Base-by-base conservation (phyloP, 2,113 vertebrate genomes). In the Pituophis catenifer region DNA sequence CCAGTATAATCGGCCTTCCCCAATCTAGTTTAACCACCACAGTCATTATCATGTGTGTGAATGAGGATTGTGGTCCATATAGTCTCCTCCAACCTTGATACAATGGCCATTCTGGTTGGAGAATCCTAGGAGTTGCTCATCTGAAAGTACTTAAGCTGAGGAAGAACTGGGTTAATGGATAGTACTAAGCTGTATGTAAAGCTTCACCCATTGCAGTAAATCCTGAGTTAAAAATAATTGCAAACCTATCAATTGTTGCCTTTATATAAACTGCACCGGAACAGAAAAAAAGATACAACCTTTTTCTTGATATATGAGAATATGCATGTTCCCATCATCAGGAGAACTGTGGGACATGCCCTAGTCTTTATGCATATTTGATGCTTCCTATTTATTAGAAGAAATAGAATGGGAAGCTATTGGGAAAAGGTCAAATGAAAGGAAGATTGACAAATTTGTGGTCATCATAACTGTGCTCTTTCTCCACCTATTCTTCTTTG, bases 401-500 rank as follows among this genome's bases (percentile, higher is more conserved):
- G 55, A 53, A 44, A 8, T 52, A 24, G 59, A 21, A 38, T 93
- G 29, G 55, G 85, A 58, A 8, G 70, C 38, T 75, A 75, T 38
- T 75, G n/a, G 33, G 3, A 23, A 57, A 59, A 54, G n/a, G 9
- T 33, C 11, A 15, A 26, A 23, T n/a, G 54, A 21, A 88, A 17
- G 10, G 23, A 89, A 70, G 8, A 9, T 1, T 52, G 21, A 26
- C 38, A 93, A 9, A 6, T 59, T 23, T 59, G 12, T 15, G 24
- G 21, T 21, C 29, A 53, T 59, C 57, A 11, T n/a, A 52, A 44
- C 1, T 29, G 12, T 11, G 17, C 9, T 89, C 52, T 88, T 0
- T 95, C 89, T 75, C n/a, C 15, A 38, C 8, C 17, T 57, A 94
- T 33, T 96, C 44, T 91, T 96, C 95, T 95, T 96, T 92, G 59